Percentiles rank a stretch among this genome's conserved stretches.
Conservation (phyloP, 2,888 invertebrate species). For the Caenorhabditis macrosperma region DNA sequence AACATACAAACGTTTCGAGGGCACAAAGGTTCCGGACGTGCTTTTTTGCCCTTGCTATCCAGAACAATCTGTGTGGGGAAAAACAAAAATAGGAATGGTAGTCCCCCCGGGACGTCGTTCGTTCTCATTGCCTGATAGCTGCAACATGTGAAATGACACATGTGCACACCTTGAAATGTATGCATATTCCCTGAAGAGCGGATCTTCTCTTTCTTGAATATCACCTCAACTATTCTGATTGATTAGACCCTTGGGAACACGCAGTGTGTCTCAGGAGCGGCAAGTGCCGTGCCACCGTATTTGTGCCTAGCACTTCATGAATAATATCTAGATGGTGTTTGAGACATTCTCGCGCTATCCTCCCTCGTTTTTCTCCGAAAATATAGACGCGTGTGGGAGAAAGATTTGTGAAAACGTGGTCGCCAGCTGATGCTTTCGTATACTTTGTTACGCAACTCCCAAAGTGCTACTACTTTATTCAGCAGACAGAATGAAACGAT, state of each 20-base stretch:
- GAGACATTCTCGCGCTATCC: conserved; percentile 22
- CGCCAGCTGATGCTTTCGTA: conserved; percentile 43
- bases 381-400: conserved; percentile 30
- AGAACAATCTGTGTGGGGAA: neutral
- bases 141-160: conserved; percentile 24
- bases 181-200: conserved; percentile 34
- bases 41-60: neutral
- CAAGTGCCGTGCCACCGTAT: conserved; percentile 40
- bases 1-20: no score
- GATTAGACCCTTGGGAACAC: conserved; percentile 24
- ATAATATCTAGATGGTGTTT: conserved; percentile 54
- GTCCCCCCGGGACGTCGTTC: neutral
- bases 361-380: conserved; percentile 28
- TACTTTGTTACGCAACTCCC: conserved; percentile 26
- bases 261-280: neutral
- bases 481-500: conserved; percentile 11
- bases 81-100: neutral
- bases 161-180: conserved; percentile 42
- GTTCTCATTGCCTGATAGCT: neutral
- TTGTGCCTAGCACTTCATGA: conserved; percentile 50
- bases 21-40: neutral
- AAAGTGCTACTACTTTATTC: conserved; percentile 53
- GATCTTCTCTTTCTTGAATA: conserved; percentile 22
- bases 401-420: conserved; percentile 41
- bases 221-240: conserved; percentile 46